phyloP scores from a whole-genome alignment of 2,888 invertebrate genomes.

The Lithophane socia region DNA sequence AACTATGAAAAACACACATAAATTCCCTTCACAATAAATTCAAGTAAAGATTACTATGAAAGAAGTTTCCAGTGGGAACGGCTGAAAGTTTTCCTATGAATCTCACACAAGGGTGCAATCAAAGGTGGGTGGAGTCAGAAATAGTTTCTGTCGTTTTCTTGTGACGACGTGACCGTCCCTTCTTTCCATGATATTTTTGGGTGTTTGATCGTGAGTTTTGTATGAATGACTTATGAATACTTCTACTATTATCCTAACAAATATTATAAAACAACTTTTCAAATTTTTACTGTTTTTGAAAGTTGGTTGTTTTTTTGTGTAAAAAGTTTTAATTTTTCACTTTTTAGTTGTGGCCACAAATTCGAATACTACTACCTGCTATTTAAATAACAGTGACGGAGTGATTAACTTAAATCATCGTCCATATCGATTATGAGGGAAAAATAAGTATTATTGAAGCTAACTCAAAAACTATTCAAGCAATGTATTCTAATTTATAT shows the following conservation, averaged over 20 bases:
- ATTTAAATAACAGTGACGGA: too few species aligned
- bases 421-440: too few species aligned
- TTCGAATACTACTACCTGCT: too few species aligned
- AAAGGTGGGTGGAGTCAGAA: conserved; percentile 48
- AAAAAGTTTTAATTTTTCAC: too few species aligned
- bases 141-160: conserved; percentile 60
- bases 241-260: not conserved
- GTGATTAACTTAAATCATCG: too few species aligned
- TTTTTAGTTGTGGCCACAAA: too few species aligned
- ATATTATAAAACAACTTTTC: too few species aligned
- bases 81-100: conserved; percentile 62
- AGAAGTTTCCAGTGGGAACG: conserved; percentile 48
- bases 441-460: too few species aligned
- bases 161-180: conserved; percentile 53
- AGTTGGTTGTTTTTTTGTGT: too few species aligned
- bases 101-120: conserved; percentile 67
- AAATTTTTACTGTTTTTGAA: too few species aligned
- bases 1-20: conserved; percentile 47
- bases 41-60: conserved; percentile 55
- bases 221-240: not conserved
- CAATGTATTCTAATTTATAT: too few species aligned
- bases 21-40: conserved; percentile 60
- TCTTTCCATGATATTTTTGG: conserved; percentile 5
- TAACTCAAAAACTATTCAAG: too few species aligned
- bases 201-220: conserved; percentile 12